These are phyloP conservation scores for Notiomystis cincta DNA, from an alignment of 2,113 vertebrate species.

Conservation along the genomic window DNA sequence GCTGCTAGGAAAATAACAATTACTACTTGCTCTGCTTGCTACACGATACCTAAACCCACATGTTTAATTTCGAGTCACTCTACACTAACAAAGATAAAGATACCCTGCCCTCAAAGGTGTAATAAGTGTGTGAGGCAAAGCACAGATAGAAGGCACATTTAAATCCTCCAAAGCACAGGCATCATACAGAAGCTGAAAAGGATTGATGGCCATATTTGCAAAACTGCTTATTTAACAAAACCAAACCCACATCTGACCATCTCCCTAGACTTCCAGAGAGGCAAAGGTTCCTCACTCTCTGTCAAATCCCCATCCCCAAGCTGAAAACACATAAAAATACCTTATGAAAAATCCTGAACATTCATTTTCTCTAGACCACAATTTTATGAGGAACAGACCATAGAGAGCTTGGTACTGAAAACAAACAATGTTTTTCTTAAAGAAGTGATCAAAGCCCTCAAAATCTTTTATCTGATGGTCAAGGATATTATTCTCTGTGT, in stretches of 20 bases:
- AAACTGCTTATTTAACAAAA: not conserved
- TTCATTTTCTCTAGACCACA: not conserved
- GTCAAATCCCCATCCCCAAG: not conserved
- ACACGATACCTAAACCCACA: not conserved
- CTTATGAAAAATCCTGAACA: not conserved
- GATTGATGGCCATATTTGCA: not conserved
- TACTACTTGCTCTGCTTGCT: not conserved
- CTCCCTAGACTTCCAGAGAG: not conserved
- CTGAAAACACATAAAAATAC: not conserved
- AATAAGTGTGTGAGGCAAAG: not conserved
- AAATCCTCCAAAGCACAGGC: not conserved
- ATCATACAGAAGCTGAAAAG: not conserved
- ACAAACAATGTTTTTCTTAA: not conserved
- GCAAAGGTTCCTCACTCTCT: not conserved
- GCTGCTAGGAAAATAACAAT: not conserved
- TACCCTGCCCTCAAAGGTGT: not conserved
- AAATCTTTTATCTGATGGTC: not conserved
- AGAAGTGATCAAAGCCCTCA: not conserved
- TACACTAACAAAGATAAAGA: not conserved
- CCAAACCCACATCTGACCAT: not conserved
- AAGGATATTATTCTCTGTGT: not conserved
- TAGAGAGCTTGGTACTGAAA: not conserved
- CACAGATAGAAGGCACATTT: not conserved
- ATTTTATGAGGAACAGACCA: not conserved
- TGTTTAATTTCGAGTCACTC: not conserved